Evolutionary conservation across 2,797 vertebrate species (phyloP), one percentile per base, ranked within the genome.

Genomic region (Spinibarbus caldwelli): DNA sequence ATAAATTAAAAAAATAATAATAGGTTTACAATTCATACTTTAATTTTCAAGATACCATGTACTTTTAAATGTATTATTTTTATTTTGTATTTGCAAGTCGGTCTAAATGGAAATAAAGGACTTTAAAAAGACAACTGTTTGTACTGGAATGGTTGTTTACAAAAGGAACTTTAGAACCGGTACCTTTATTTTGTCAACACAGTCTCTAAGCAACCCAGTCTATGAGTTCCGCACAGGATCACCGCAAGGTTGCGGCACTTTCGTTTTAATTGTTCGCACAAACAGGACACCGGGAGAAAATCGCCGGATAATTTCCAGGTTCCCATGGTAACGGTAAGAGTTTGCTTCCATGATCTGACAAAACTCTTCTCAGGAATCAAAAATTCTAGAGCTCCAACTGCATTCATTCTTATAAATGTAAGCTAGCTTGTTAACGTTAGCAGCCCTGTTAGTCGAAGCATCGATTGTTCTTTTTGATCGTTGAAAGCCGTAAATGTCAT

Each of bases 241-340:
- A n/a, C n/a, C n/a, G n/a, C n/a, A n/a, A 4, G 38, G 23, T 72
- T 62, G 76, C 83, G 66, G 45, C 26, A 49, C 36, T 19, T 45
- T 49, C 36, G 2, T 26, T 36, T 19, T 23, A 38, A 17, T 62
- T 79, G 5, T 34, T 34, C 23, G 66, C 19, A 5, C 36, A 36
- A 78, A 59, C 21, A 12, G 12, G 64, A 45, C 83, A 11, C 12
- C 26, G 12, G 10, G 34, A 7, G 41, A 49, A 52, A 19, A 41
- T n/a, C 31, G 5, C 23, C 1, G 77, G 84, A 64, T 23, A 23
- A 10, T 36, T 14, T 38, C 54, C 43, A 38, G 29, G 41, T 62
- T 73, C 77, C 11, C 54, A 85, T 80, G 77, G 67, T 80, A 72
- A 80, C 68, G 84, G 84, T 85, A 85, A 85, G 84, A 17, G 10